phyloP scores from a whole-genome alignment of 2,797 vertebrate genomes.

The Acrossocheilus wenchowensis region DNA sequence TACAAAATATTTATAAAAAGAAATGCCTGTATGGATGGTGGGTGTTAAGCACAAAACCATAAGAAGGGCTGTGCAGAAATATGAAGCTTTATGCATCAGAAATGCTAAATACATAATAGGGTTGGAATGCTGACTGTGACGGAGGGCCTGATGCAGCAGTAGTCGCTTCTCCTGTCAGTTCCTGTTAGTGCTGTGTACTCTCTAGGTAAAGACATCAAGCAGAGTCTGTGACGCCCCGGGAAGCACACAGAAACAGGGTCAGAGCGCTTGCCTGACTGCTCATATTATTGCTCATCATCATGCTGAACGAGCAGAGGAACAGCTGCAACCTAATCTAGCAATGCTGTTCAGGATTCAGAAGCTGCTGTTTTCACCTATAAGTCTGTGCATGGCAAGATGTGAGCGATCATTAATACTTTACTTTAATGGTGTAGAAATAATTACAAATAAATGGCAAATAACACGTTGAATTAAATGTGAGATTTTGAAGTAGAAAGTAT shows the following conservation, averaged over 20 bases:
- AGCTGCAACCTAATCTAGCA: not conserved
- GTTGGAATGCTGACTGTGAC: not conserved
- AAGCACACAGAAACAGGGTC: not conserved
- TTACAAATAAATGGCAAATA: too few species aligned
- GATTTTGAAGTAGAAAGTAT: too few species aligned
- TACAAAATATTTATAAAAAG: not conserved
- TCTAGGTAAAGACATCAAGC: conserved; percentile 14
- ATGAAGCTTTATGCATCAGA: not conserved
- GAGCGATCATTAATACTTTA: not conserved
- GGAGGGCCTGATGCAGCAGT: conserved; percentile 1
- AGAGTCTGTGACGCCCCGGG: conserved; percentile 8
- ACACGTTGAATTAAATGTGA: too few species aligned
- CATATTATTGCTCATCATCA: conserved; percentile 15
- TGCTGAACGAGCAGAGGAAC: not conserved
- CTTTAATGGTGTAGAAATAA: too few species aligned
- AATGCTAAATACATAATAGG: not conserved
- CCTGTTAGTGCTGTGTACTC: conserved; percentile 27
- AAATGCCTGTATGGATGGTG: not conserved
- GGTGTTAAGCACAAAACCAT: not conserved
- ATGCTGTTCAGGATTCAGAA: not conserved
- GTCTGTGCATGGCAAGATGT: not conserved
- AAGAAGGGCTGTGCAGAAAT: not conserved
- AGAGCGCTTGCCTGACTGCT: conserved; percentile 4
- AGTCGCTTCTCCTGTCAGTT: conserved; percentile 18
- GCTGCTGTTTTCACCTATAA: not conserved